A percentile compares a stretch with the other conserved stretches of the same genome.
Conservation (phyloP, 92 coral and sea anemone species). For the Nematostella vectensis region DNA sequence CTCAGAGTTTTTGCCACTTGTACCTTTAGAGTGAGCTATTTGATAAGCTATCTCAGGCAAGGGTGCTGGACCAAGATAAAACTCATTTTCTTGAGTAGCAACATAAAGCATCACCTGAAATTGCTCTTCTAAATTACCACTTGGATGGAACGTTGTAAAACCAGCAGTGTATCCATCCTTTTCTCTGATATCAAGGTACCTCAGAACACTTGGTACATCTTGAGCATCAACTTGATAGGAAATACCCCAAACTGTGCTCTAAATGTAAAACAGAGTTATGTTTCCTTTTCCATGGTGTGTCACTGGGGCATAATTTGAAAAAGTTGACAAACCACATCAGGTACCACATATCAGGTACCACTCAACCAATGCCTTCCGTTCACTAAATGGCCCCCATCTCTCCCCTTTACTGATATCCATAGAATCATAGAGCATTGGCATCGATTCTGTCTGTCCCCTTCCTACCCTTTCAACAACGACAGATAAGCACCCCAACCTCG, state of each 20-base stretch:
- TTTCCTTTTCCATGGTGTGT: not conserved
- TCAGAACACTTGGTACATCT: slow-evolving; percentile 50
- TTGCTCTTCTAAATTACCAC: slow-evolving; percentile 11
- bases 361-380: no score
- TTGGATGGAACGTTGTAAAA: slow-evolving; percentile 41
- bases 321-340: not conserved
- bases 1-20: slow-evolving; percentile 74
- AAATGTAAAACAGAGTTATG: not conserved
- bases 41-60: slow-evolving; percentile 51
- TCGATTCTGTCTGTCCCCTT: no score
- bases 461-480: no score
- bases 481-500: no score
- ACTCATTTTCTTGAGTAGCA: slow-evolving; percentile 62
- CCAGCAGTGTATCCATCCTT: slow-evolving; percentile 58
- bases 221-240: slow-evolving; percentile 56
- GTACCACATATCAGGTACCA: no score
- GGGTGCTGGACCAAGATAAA: slow-evolving; percentile 70
- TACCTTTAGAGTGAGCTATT: slow-evolving; percentile 43
- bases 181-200: slow-evolving; percentile 66
- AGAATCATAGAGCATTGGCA: no score
- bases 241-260: slow-evolving; percentile 75
- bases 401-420: no score
- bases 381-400: no score
- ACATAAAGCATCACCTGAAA: slow-evolving; percentile 50
- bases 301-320: no score